These are phyloP conservation scores for Thrips palmi DNA, from an alignment of 1,140 invertebrate species.

Conservation along the genomic window DNA sequence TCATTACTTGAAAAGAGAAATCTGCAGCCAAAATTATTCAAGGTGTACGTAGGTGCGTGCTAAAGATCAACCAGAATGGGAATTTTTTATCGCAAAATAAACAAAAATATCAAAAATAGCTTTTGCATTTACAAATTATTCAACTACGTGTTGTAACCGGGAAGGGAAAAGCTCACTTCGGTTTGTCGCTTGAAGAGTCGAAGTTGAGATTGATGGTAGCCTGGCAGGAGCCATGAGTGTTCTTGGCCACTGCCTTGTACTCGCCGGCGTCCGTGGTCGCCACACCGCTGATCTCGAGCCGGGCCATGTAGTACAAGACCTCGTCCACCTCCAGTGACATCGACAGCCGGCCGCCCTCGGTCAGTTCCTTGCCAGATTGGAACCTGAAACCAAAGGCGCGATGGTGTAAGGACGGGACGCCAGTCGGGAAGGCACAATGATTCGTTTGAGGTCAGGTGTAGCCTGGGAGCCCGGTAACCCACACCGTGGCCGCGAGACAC, in stretches of 20 bases:
- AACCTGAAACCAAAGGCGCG: constrained; percentile 39
- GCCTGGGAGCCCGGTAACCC: too few species aligned
- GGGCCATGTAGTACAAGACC: constrained; percentile 72
- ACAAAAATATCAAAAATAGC: neutral
- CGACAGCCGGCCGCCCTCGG: constrained; percentile 56
- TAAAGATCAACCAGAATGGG: neutral
- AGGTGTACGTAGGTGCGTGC: too few species aligned
- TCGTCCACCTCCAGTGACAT: constrained; percentile 66
- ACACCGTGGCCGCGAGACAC: too few species aligned
- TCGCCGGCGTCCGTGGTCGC: constrained; percentile 75
- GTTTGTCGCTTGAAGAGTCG: constrained; percentile 54
- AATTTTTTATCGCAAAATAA: neutral
- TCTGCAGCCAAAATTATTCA: too few species aligned
- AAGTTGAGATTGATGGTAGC: constrained; percentile 94
- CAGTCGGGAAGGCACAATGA: too few species aligned
- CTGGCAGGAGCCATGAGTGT: constrained; percentile 76
- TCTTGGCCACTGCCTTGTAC: constrained; percentile 83
- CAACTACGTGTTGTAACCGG: neutral
- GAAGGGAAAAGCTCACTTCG: constrained; percentile 43
- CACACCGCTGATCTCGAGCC: constrained; percentile 66
- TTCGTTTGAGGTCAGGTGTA: too few species aligned
- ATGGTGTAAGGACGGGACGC: too few species aligned
- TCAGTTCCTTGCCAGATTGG: constrained; percentile 60
- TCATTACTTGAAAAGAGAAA: too few species aligned
- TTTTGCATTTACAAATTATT: neutral